Evolutionary conservation across 2,888 invertebrate species (phyloP), one percentile per base, ranked within the genome.

Genomic region (Volucella inflata): DNA sequence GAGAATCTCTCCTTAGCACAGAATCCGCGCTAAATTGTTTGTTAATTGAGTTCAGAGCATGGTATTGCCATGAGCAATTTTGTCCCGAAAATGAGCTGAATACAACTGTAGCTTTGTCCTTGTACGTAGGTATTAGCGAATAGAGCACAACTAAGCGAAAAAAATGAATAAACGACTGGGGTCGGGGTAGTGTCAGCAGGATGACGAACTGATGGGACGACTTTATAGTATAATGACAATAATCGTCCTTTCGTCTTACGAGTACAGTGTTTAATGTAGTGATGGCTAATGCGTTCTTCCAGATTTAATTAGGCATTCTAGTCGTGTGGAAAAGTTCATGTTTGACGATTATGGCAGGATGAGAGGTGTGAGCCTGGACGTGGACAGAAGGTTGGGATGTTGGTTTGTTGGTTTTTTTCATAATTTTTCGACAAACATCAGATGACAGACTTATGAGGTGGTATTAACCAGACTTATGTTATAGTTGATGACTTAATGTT

Each of bases 281-380:
- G 76, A 44, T 51, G 53, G 76, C 6, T 76, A 68, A 68, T 68
- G 60, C 46, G 51, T 36, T 68, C 59, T n/a, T 38, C 40, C 51
- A 68, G 76, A 76, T 76, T 76, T 68, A 76, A 76, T 68, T 76
- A 67, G 75, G 67, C 68, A 60, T 67, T 59, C 68, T 46, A 36
- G 76, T 76, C 76, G 67, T 68, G 76, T 68, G 67, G 67, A 76
- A 75, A 68, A 59, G 76, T 76, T 60, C 67, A 76, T 51, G 67
- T 60, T 67, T 76, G 67, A 67, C 36, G 67, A 67, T 75, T 75
- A 75, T 59, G 75, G 59, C 50, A 50, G 65, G 75, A 40, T 40
- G 16, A n/a, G 42, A 57, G 55, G 55, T 53, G 40, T 55, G 64
- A 46, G 44, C 17, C n/a, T 12, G 36, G 60, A 46, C 42, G 51